A percentile compares a stretch with the other conserved stretches of the same genome.
These are phyloP conservation scores for Pomatorhinus ruficollis DNA, from an alignment of 2,113 vertebrate genomes.

Conservation along the genomic window DNA sequence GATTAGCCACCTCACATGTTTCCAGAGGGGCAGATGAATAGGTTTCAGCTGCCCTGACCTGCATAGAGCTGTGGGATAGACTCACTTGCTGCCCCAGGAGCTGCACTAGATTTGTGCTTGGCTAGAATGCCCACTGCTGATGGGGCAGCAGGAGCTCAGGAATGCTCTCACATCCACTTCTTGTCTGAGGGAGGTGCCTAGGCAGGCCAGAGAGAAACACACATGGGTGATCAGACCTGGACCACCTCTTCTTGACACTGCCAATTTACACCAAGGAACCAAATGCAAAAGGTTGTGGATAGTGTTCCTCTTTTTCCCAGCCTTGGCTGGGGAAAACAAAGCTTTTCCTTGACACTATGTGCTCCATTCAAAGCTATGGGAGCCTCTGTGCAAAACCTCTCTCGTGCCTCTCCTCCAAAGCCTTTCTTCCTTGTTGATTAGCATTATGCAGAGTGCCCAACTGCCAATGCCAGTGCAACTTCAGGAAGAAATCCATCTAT, in stretches of 20 bases:
- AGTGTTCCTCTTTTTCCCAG: not conserved
- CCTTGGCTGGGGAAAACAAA: not conserved
- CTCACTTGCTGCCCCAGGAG: not conserved
- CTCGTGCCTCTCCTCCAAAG: not conserved
- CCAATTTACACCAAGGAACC: not conserved
- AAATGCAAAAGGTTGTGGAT: not conserved
- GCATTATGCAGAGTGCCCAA: not conserved
- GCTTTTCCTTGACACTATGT: not conserved
- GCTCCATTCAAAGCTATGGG: not conserved
- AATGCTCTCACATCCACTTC: not conserved
- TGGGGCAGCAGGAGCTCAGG: not conserved
- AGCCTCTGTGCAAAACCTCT: not conserved
- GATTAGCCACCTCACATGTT: not conserved
- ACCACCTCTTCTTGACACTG: not conserved
- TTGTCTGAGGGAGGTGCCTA: not conserved
- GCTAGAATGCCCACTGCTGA: not conserved
- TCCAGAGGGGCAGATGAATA: not conserved
- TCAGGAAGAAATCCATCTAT: slow-evolving; percentile 22
- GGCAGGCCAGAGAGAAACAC: not conserved
- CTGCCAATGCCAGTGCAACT: not conserved
- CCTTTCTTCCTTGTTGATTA: not conserved
- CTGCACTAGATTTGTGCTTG: not conserved
- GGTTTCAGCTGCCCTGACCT: not conserved
- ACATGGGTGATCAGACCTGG: not conserved
- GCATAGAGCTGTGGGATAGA: not conserved